These are phyloP conservation scores for Colostygia pectinataria DNA, from an alignment of 2,888 invertebrate genomes.

Conservation along the genomic window DNA sequence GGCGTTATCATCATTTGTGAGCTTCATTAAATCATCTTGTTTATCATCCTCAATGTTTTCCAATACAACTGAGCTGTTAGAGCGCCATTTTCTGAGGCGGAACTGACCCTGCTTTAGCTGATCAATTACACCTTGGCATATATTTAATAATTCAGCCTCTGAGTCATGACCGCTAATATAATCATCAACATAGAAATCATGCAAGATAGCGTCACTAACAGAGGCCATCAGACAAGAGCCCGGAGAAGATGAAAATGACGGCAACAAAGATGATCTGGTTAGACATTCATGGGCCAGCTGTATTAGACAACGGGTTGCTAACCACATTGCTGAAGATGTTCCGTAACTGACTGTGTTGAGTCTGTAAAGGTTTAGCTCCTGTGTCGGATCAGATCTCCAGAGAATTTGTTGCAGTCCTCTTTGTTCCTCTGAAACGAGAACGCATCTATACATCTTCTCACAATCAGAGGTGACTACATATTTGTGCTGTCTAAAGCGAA, in stretches of 20 bases:
- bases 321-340: not conserved
- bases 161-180: not conserved
- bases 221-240: too few species aligned
- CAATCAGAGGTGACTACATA: not conserved
- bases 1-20: not conserved
- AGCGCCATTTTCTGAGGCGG: not conserved
- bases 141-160: not conserved
- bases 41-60: not conserved
- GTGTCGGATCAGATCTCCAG: not conserved
- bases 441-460: not conserved
- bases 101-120: not conserved
- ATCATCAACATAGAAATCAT: not conserved
- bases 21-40: not conserved
- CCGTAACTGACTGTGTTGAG: not conserved
- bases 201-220: not conserved
- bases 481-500: not conserved
- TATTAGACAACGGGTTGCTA: not conserved
- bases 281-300: not conserved
- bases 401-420: not conserved
- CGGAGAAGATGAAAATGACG: too few species aligned
- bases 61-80: not conserved
- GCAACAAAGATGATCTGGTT: too few species aligned
- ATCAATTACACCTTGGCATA: not conserved
- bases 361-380: not conserved
- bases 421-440: not conserved